These are phyloP conservation scores for Steinernema feltiae DNA, from an alignment of 1,140 invertebrate species.

Conservation along the genomic window DNA sequence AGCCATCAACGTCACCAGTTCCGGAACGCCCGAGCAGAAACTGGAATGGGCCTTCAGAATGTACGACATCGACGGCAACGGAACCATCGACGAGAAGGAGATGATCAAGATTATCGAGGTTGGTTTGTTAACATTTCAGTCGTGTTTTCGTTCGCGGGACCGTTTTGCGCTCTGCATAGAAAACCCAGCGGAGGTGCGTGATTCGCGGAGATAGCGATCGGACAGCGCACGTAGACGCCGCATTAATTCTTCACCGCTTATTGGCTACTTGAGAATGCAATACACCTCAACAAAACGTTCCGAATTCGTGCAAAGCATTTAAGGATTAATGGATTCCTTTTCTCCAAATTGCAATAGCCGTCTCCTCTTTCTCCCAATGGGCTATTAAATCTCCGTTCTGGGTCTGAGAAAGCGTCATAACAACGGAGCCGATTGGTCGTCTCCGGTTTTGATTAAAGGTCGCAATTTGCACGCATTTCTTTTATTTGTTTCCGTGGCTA, in stretches of 20 bases:
- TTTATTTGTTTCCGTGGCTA: neutral
- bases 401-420: too few species aligned
- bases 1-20: slow-evolving; percentile 94
- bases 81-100: slow-evolving; percentile 88
- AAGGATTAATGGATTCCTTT: neutral
- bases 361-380: neutral
- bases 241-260: too few species aligned
- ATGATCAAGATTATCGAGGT: slow-evolving; percentile 67
- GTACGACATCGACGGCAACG: slow-evolving; percentile 97
- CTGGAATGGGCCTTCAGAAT: slow-evolving; percentile 91
- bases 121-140: slow-evolving; percentile 43
- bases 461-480: neutral
- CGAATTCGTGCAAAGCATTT: neutral
- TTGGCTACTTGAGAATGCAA: too few species aligned
- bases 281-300: too few species aligned
- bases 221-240: too few species aligned
- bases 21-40: slow-evolving; percentile 93
- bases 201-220: too few species aligned
- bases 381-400: slow-evolving; percentile 1
- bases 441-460: neutral
- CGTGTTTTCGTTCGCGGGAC: too few species aligned
- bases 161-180: too few species aligned
- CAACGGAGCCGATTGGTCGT: too few species aligned
- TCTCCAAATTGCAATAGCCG: neutral
- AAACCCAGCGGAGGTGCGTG: too few species aligned